Conservation (phyloP, 2,797 vertebrate species). For the Chloroceryle inda region DNA sequence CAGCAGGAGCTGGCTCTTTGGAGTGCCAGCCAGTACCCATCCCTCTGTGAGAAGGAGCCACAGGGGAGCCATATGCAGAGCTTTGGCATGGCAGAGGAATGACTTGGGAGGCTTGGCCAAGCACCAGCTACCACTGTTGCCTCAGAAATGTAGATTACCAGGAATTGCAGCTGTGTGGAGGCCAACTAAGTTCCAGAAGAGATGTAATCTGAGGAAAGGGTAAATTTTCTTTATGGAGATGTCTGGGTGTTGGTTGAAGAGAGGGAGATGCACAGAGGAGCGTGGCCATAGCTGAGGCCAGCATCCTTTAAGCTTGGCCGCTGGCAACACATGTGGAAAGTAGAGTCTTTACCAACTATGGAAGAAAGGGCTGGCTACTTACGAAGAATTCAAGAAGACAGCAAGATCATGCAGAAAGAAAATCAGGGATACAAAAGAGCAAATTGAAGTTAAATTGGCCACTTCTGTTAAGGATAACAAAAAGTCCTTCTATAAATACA, state of each 20-base stretch:
- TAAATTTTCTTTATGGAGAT: background rate
- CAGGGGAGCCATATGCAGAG: accelerated
- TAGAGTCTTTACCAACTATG: background rate
- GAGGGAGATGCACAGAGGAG: background rate
- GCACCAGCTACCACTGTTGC: background rate
- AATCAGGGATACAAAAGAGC: too few species aligned
- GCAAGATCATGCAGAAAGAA: too few species aligned
- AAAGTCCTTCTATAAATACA: too few species aligned
- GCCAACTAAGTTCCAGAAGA: background rate
- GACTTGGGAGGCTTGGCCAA: background rate
- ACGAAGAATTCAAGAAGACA: too few species aligned
- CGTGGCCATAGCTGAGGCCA: accelerated
- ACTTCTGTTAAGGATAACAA: too few species aligned
- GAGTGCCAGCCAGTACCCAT: background rate
- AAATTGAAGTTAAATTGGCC: too few species aligned
- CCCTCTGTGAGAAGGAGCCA: accelerated
- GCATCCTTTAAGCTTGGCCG: background rate
- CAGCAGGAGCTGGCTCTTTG: background rate
- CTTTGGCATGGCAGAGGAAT: background rate
- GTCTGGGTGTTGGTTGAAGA: background rate
- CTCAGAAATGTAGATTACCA: background rate
- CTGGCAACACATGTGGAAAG: accelerated
- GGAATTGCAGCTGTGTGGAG: background rate
- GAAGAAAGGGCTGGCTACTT: too few species aligned
- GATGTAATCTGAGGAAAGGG: background rate